These are phyloP conservation scores for Ryuthela nishihirai DNA, from an alignment of 2,888 invertebrate genomes.

Conservation along the genomic window DNA sequence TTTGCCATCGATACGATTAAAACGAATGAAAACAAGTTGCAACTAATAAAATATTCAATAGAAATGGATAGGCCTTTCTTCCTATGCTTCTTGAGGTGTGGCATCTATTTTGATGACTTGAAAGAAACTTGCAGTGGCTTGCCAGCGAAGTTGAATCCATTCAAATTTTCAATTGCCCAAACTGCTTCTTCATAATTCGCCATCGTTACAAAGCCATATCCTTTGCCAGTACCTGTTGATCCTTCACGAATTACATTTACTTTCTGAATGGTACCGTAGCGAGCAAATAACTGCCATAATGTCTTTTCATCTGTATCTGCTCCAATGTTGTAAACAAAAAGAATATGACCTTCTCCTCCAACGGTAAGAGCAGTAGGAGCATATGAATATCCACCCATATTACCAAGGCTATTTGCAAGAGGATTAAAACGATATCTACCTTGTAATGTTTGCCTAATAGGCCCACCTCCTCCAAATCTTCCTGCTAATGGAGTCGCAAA, in stretches of 20 bases:
- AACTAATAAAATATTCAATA: too few species aligned
- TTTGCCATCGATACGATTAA: too few species aligned
- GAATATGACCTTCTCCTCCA: conserved; percentile 44
- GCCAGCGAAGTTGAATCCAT: conserved; percentile 48
- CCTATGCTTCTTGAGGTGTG: too few species aligned
- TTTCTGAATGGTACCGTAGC: conserved; percentile 51
- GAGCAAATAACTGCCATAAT: conserved; percentile 50
- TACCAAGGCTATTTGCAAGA: conserved; percentile 18
- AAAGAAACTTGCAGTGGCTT: conserved; percentile 51
- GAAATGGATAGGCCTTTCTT: too few species aligned
- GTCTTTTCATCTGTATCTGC: conserved; percentile 50
- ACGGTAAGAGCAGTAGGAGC: conserved; percentile 4
- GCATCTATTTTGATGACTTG: conserved; percentile 42
- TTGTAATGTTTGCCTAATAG: conserved; percentile 21
- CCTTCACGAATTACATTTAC: conserved; percentile 50
- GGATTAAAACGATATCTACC: conserved; percentile 34
- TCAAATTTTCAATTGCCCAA: conserved; percentile 49
- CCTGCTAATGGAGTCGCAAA: conserved; percentile 13
- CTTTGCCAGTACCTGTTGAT: conserved; percentile 48
- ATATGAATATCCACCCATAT: conserved; percentile 8
- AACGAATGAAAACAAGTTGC: too few species aligned
- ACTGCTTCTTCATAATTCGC: conserved; percentile 50
- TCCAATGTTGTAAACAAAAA: conserved; percentile 53
- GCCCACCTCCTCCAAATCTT: conserved; percentile 25
- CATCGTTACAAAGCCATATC: conserved; percentile 53